phyloP scores from a whole-genome alignment of 2,888 invertebrate genomes.

The Limnephilus marmoratus region DNA sequence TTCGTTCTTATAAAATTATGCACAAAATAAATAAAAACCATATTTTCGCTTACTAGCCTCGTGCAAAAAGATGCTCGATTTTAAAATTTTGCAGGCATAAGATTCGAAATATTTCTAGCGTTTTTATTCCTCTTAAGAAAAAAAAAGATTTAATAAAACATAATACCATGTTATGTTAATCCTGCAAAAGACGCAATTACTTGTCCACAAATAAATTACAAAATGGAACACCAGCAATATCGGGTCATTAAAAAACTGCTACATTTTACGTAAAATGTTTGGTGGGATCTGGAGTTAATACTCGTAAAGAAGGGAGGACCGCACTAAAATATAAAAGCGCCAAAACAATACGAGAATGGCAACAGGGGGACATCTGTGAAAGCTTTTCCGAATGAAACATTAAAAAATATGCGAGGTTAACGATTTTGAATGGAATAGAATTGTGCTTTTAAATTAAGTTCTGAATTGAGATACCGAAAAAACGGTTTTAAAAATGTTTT shows the following conservation, averaged over 20 bases:
- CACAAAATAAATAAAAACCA: no score
- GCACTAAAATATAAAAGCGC: slow-evolving; percentile 3
- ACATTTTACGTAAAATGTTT: slow-evolving; percentile 19
- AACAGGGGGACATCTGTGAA: slow-evolving; percentile 6
- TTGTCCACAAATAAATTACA: not conserved
- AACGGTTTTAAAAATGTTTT: no score
- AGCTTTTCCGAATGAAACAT: slow-evolving; percentile 9
- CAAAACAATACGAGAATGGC: not conserved
- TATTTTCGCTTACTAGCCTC: no score
- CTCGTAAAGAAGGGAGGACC: slow-evolving; percentile 14
- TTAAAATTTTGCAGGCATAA: no score
- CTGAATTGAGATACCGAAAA: not conserved
- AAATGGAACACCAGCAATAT: slow-evolving; percentile 1
- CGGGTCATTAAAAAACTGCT: slow-evolving; percentile 8
- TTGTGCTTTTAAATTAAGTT: not conserved
- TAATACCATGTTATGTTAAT: not conserved
- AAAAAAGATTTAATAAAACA: not conserved
- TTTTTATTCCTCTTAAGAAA: no score
- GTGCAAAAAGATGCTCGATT: no score
- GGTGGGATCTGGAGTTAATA: slow-evolving; percentile 14
- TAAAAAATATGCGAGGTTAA: not conserved
- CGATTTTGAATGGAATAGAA: not conserved
- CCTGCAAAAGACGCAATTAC: not conserved
- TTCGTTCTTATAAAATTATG: no score
- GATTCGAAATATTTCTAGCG: no score